A percentile compares a stretch with the other conserved stretches of the same genome.
phyloP scores from a whole-genome alignment of 2,113 vertebrate species.

The Entelurus aequoreus region DNA sequence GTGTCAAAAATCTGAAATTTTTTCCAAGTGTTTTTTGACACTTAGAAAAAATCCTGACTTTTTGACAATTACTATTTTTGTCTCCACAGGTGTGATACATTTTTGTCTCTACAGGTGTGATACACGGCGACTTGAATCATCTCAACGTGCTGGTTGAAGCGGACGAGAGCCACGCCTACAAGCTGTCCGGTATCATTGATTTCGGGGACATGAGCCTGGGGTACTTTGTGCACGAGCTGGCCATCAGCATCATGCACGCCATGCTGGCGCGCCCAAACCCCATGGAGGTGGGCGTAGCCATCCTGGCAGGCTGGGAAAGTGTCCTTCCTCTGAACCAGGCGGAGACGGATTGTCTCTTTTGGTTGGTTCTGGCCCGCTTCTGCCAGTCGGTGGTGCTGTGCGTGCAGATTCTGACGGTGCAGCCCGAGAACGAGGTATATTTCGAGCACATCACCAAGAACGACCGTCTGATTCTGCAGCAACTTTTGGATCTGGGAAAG shows the following conservation, averaged over 20 bases:
- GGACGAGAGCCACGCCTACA: constrained; percentile 38
- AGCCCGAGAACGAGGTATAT: constrained; percentile 85
- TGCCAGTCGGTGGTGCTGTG: constrained; percentile 79
- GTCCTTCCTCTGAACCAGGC: constrained; percentile 71
- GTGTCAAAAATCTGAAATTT: too few species aligned
- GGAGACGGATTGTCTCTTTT: constrained; percentile 77
- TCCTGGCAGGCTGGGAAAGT: constrained; percentile 88
- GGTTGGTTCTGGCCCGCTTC: constrained; percentile 81
- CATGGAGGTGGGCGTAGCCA: constrained; percentile 71
- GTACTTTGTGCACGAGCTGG: constrained; percentile 81
- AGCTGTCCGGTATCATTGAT: constrained; percentile 86
- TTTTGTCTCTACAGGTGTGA: constrained; percentile 74
- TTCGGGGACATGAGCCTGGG: constrained; percentile 86
- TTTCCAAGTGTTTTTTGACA: too few species aligned
- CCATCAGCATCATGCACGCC: constrained; percentile 86
- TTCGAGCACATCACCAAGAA: constrained; percentile 74
- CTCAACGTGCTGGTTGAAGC: constrained; percentile 80
- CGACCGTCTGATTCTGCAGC: constrained; percentile 63
- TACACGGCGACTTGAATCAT: constrained; percentile 91
- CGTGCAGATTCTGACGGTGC: constrained; percentile 35
- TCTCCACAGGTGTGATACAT: not conserved
- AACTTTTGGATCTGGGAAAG: constrained; percentile 74
- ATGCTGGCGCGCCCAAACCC: constrained; percentile 81
- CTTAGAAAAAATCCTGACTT: too few species aligned
- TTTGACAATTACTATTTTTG: too few species aligned